Evolutionary conservation across 2,113 vertebrate species (phyloP), one percentile per base, ranked within the genome.

Genomic region (Albula goreensis): DNA sequence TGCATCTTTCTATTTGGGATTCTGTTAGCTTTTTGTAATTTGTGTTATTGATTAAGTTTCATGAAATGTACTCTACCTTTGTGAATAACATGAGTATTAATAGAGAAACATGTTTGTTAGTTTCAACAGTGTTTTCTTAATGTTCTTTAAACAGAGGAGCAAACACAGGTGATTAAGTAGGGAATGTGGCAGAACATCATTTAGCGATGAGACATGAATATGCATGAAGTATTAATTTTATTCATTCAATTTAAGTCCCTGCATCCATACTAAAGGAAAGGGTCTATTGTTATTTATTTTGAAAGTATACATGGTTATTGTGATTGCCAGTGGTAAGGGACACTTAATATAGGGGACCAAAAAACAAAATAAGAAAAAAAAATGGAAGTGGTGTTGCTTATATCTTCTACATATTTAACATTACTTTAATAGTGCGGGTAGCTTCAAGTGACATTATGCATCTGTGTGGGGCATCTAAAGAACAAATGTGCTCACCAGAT

Each of bases 251-350:
- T 91, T 94, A 93, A 93, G 92, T 91, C 92, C 85, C 85, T 6
- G 80, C 92, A 92, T 90, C 93, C 89, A 86, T 89, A 89, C 87
- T 88, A 90, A 77, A 88, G 92, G 90, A 89, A 92, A 92, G 92
- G 91, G 90, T 92, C 93, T 91, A 91, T 83, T 2, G 92, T 90
- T 90, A 93, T 94, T 91, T 90, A 88, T 90, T 91, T 89, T 92
- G 90, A 92, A 93, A 91, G 91, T 89, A 86, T 85, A 80, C 87
- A 84, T 89, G 86, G 86, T 92, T 91, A 93, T 92, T 89, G 15
- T 66, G 17, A 66, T 66, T 66, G 0, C 17, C 19, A 8, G 12
- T 13, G 8, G 57, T 19, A 66, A 66, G 60, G 17, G 60, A 66
- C 60, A 66, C 15, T 41, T 66, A 66, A 66, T 66, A 22, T 19